Percentiles rank a stretch among this genome's conserved stretches.
Conservation (phyloP, 2,797 vertebrate species). For the Avahi laniger region DNA sequence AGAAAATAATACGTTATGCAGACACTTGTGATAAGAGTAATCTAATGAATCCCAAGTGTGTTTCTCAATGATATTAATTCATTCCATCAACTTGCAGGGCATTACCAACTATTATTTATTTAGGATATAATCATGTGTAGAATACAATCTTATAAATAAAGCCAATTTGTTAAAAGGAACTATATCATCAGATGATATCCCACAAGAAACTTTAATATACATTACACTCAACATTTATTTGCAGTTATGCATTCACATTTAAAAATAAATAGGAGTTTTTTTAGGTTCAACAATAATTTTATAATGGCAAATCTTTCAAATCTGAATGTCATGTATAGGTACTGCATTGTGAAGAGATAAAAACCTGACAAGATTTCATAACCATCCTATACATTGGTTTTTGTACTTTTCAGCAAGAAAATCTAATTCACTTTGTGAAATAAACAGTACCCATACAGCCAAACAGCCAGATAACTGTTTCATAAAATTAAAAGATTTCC, state of each 20-base stretch:
- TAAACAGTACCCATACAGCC: conserved; percentile 69
- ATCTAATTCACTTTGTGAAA: conserved; percentile 48
- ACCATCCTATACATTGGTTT: conserved; percentile 48
- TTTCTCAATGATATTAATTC: conserved; percentile 16
- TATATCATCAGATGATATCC: conserved; percentile 87
- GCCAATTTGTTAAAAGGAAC: conserved; percentile 63
- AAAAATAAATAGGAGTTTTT: conserved; percentile 88
- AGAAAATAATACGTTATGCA: conserved; percentile 30
- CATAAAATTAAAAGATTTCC: conserved; percentile 78
- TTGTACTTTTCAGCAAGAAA: conserved; percentile 63
- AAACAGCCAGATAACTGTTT: conserved; percentile 60
- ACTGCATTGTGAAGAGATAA: conserved; percentile 74
- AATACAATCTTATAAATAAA: conserved; percentile 52
- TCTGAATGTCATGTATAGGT: conserved; percentile 78
- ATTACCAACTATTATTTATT: conserved; percentile 40
- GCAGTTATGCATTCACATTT: conserved; percentile 95
- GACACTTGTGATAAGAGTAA: conserved; percentile 41
- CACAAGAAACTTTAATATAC: conserved; percentile 96
- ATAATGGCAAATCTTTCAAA: conserved; percentile 67
- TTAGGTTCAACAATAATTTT: conserved; percentile 77
- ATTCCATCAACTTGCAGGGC: not conserved
- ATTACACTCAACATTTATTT: conserved; percentile 98
- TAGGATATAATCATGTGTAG: not conserved
- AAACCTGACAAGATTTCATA: conserved; percentile 48
- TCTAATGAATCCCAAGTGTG: conserved; percentile 20